These are phyloP conservation scores for Isoperla grammatica DNA, from an alignment of 2,888 invertebrate genomes.

Conservation along the genomic window DNA sequence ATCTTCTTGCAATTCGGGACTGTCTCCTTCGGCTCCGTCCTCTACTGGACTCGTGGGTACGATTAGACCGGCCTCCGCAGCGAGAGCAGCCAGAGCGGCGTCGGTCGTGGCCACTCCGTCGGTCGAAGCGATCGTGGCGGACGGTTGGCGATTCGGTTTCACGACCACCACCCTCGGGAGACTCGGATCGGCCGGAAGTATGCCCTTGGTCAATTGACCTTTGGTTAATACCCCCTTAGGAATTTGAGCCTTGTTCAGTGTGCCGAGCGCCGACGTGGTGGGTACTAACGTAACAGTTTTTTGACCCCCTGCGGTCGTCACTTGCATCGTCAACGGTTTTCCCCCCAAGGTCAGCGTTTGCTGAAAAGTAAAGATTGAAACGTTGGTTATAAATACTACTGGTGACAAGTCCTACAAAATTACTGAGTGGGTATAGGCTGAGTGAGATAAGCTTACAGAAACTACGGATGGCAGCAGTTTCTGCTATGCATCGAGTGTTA, in stretches of 20 bases:
- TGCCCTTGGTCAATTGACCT: constrained; percentile 13
- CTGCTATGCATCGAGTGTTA: too few relatives aligned
- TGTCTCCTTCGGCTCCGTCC: background rate
- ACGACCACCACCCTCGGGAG: constrained; percentile 47
- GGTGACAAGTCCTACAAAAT: too few relatives aligned
- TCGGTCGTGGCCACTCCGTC: constrained; percentile 58
- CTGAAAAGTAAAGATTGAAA: constrained; percentile 36
- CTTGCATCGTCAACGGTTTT: constrained; percentile 66
- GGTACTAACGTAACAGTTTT: constrained; percentile 59
- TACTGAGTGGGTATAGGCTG: too few relatives aligned
- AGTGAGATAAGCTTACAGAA: too few relatives aligned
- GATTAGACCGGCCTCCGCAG: constrained; percentile 56
- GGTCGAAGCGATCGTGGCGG: constrained; percentile 49
- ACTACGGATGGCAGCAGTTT: too few relatives aligned
- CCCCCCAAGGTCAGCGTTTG: constrained; percentile 63
- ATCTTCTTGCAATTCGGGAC: too few relatives aligned
- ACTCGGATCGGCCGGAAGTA: constrained; percentile 35
- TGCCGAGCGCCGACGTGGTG: constrained; percentile 20
- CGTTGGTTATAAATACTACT: too few relatives aligned
- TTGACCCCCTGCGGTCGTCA: constrained; percentile 54
- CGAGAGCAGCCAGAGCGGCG: constrained; percentile 55
- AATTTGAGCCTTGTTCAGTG: constrained; percentile 19
- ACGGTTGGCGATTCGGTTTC: constrained; percentile 50
- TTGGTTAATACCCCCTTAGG: constrained; percentile 26
- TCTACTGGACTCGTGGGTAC: constrained; percentile 41